A percentile compares a stretch with the other conserved stretches of the same genome.
These are phyloP conservation scores for Lepidotrigona ventralis DNA, from an alignment of 1,140 invertebrate species.

Conservation along the genomic window DNA sequence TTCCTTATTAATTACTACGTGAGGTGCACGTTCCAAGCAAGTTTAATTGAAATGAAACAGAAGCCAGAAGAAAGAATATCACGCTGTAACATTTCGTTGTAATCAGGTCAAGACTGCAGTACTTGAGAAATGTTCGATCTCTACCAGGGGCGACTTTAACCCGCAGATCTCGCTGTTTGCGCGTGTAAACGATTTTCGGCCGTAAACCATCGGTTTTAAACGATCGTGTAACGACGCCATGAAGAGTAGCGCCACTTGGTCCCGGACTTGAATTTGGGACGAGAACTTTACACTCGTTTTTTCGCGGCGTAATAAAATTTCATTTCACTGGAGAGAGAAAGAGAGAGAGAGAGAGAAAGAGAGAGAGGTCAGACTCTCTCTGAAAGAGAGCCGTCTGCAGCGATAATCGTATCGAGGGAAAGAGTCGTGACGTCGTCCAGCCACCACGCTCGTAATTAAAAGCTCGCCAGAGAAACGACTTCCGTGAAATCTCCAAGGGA, in stretches of 20 bases:
- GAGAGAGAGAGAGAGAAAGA: no score
- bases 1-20: no score
- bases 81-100: no score
- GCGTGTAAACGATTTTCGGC: background rate
- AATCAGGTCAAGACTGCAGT: no score
- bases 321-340: no score
- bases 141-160: background rate
- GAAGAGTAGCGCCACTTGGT: background rate
- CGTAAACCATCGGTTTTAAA: conserved; percentile 1
- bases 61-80: no score
- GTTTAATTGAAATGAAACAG: no score
- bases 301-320: conserved; percentile 13
- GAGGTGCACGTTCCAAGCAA: no score
- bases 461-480: background rate
- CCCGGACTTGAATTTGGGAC: background rate
- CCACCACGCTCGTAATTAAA: conserved; percentile 29
- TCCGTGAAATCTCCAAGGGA: background rate
- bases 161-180: background rate
- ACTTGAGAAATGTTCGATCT: no score
- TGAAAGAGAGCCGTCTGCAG: background rate
- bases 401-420: conserved; percentile 3
- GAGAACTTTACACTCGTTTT: background rate
- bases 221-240: background rate
- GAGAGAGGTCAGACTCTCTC: background rate
- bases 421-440: background rate